A percentile compares a stretch with the other conserved stretches of the same genome.
Conservation (phyloP, 2,888 invertebrate species). For the Monopis laevigella region DNA sequence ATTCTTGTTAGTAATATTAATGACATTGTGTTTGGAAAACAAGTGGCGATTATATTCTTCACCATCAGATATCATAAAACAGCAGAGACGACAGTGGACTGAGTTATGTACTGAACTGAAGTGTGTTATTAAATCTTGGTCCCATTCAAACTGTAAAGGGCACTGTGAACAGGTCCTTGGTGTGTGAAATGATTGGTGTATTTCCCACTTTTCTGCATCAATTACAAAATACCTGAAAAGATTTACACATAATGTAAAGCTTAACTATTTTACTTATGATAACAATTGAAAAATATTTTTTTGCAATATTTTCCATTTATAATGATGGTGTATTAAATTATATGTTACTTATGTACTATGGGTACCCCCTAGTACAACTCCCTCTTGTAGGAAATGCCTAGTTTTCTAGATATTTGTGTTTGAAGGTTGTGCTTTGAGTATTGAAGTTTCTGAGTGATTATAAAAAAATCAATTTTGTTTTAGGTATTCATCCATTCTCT, state of each 20-base stretch:
- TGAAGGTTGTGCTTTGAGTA: too few relatives aligned
- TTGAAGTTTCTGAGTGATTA: too few relatives aligned
- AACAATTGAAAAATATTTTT: neutral
- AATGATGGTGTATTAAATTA: too few relatives aligned
- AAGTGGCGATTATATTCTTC: conserved; percentile 47
- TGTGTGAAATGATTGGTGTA: conserved; percentile 44
- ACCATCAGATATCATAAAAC: conserved; percentile 44
- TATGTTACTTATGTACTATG: too few relatives aligned
- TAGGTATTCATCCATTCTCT: too few relatives aligned
- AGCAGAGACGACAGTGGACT: conserved; percentile 53
- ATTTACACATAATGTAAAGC: too few relatives aligned
- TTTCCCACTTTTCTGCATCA: conserved; percentile 43
- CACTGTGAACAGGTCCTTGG: conserved; percentile 62
- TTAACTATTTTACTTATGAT: neutral
- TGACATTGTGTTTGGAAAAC: conserved; percentile 48
- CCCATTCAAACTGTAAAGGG: conserved; percentile 36
- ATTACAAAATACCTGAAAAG: conserved; percentile 52
- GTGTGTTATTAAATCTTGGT: conserved; percentile 38
- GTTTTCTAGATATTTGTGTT: too few relatives aligned
- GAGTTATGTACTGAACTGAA: conserved; percentile 39
- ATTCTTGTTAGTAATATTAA: conserved; percentile 35
- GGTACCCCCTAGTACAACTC: too few relatives aligned
- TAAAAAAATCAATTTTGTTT: too few relatives aligned
- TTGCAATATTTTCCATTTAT: neutral
- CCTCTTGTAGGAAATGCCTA: too few relatives aligned